Conservation (phyloP, 2,113 vertebrate genomes). For the Notarius quadriscutis region DNA sequence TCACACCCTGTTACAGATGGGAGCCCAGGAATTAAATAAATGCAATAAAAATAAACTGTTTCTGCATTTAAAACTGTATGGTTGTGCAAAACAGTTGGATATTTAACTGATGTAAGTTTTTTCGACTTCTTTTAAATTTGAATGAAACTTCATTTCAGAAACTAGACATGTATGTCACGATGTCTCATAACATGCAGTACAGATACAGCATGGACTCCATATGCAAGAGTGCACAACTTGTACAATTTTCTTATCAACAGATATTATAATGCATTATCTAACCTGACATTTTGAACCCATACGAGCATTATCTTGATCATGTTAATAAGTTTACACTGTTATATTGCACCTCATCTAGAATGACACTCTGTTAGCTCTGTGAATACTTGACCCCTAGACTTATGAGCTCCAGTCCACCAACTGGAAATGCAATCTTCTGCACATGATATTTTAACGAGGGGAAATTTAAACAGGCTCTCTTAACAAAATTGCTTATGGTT, state of each 20-base stretch:
- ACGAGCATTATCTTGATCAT: neutral
- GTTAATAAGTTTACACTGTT: conserved; percentile 1
- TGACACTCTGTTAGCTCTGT: conserved; percentile 10
- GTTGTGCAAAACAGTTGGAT: neutral
- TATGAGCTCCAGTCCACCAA: neutral
- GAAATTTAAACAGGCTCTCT: neutral
- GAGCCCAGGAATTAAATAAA: no score
- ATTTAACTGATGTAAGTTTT: neutral
- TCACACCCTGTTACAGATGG: no score
- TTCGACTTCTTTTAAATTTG: neutral
- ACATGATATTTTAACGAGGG: conserved; percentile 30
- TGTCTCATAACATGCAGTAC: neutral
- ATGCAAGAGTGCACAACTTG: no score
- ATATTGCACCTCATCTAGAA: neutral
- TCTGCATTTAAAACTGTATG: no score
- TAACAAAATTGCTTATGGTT: conserved; percentile 1
- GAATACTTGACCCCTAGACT: conserved; percentile 12
- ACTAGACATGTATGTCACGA: neutral
- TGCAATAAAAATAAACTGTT: no score
- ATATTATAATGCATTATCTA: conserved; percentile 2
- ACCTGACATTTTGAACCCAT: neutral
- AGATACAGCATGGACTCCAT: no score
- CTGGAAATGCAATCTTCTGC: neutral
- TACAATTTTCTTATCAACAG: neutral
- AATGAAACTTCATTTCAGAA: neutral